Percentiles rank a stretch among this genome's conserved stretches.
Evolutionary conservation across 92 coral and sea anemone species (phyloP).

Genomic region (Epizoanthus scotinus): DNA sequence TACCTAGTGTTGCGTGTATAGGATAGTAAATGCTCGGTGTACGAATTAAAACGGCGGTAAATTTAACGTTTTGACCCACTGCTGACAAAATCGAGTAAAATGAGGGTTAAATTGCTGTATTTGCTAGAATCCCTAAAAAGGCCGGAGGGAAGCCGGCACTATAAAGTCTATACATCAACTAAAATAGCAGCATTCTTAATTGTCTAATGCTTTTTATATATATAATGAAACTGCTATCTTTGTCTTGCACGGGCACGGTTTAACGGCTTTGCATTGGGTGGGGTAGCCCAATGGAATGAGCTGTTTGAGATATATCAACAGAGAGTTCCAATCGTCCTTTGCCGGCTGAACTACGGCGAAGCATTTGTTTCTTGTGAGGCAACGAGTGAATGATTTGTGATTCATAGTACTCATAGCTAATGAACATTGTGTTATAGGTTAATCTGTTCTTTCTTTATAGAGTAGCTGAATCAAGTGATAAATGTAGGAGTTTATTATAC

Average conservation of each 20-base stretch:
- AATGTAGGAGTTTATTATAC: no score
- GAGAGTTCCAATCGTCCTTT: neutral
- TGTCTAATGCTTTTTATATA: neutral
- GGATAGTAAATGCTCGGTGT: neutral
- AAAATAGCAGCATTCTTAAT: neutral
- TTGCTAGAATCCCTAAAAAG: neutral
- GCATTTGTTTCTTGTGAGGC: no score
- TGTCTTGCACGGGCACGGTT: no score
- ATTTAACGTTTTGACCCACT: neutral
- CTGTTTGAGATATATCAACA: neutral
- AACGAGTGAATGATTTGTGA: no score
- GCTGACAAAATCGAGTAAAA: neutral
- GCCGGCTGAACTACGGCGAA: neutral
- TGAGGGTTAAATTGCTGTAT: neutral
- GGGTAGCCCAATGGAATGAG: neutral
- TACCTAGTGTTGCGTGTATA: neutral
- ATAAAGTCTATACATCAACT: neutral
- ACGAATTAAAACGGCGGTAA: neutral
- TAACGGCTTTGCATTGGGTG: no score
- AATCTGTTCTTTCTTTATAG: neutral
- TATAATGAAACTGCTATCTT: neutral
- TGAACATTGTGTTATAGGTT: no score
- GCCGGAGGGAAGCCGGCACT: constrained; percentile 1
- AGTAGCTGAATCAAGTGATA: no score
- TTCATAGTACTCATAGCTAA: no score